Evolutionary conservation across 2,888 invertebrate species (phyloP), one percentile per base, ranked within the genome.

Genomic region (Mythimna vitellina): DNA sequence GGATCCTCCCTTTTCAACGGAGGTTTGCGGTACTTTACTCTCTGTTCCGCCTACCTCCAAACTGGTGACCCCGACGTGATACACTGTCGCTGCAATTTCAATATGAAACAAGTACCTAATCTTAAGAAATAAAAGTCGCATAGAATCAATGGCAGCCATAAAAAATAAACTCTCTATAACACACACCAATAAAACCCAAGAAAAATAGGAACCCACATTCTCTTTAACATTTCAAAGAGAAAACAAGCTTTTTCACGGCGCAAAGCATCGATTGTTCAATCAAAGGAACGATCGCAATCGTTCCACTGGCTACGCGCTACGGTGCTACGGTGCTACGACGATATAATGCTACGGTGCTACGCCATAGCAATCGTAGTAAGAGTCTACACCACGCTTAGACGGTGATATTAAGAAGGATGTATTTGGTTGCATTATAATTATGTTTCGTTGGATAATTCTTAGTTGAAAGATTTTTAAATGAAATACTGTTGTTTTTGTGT

Each of bases 221-320:
- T 14, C 5, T 70, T 69, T 71, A 57, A 54, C 70, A 54, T 70
- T 51, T 70, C 65, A 79, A 78, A 76, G 71, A 63, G 64, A 65
- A 78, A 84, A 66, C 56, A 67, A 65, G 63, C 38, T 58, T 69
- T 71, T 73, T 67, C 67, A 76, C 60, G 54, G 65, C 60, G 51
- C 69, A 67, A 53, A 63, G 64, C 73, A 71, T 70, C 71, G 77
- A 76, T 78, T 78, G 84, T 82, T 74, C 80, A 81, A 81, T 80
- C 79, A 84, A 76, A 86, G 75, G 54, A 76, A 73, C 64, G 69
- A 65, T 72, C 65, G 46, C 57, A 73, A 71, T 75, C 75, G 74
- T 75, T 73, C 32, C 42, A 65, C 68, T 73, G 42, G 77, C 65
- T 84, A 84, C 77, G 79, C 61, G 60, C 73, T 35, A 35, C 58